These are phyloP conservation scores for Eudemis profundana DNA, from an alignment of 2,888 invertebrate species.

Conservation along the genomic window DNA sequence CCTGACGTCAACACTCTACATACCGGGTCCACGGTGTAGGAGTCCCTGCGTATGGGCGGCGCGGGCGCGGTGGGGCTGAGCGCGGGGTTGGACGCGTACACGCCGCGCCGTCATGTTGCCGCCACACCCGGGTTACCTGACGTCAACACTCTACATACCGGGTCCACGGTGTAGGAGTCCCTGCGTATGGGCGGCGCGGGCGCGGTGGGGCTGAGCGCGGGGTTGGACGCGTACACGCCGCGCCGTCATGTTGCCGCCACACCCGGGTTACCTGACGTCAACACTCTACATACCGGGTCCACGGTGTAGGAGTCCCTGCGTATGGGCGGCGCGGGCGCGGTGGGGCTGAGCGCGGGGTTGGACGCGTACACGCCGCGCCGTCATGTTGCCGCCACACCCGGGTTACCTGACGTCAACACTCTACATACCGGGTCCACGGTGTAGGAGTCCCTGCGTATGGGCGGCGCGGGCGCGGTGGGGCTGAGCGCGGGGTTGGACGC, in stretches of 20 bases:
- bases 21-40: neutral
- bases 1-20: too few relatives aligned
- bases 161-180: neutral
- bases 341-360: constrained; percentile 27
- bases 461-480: constrained; percentile 25
- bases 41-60: neutral
- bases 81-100: constrained; percentile 1
- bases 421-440: constrained; percentile 14
- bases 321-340: constrained; percentile 6
- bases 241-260: too few relatives aligned
- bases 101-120: too few relatives aligned
- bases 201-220: neutral
- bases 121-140: too few relatives aligned
- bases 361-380: too few relatives aligned
- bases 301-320: constrained; percentile 20
- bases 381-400: too few relatives aligned
- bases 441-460: constrained; percentile 16
- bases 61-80: neutral
- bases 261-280: too few relatives aligned
- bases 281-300: neutral
- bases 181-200: neutral
- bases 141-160: neutral
- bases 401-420: too few relatives aligned
- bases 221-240: constrained; percentile 4
- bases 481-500: constrained; percentile 44